Evolutionary conservation across 2,797 vertebrate species (phyloP), one percentile per base, ranked within the genome.

Genomic region (Acrossocheilus wenchowensis): DNA sequence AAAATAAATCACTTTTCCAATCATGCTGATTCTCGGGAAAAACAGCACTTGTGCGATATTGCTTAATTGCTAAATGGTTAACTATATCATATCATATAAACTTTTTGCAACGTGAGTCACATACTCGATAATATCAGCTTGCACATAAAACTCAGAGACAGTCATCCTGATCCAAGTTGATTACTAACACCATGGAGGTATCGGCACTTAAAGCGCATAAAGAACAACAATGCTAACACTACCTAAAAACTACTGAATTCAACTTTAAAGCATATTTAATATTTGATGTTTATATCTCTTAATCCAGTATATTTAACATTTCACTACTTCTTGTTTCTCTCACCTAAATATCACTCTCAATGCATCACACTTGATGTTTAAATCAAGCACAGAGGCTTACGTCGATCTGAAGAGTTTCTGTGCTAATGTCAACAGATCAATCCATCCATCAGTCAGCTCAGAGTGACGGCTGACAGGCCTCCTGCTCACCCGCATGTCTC

Each of bases 371-470:
- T 17, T 74, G n/a, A 84, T 80, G 75, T 74, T 66, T 68, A 84
- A 75, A 81, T 87, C 78, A 14, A 64, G 26, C 45, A 15, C 48
- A 4, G 26, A 54, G 9, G 48, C 23, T 41, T 26, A 50, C 0
- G 30, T 84, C 1, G 6, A 66, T 84, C 21, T 50, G 50, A 52
- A 50, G 57, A 62, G 30, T 52, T 78, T 77, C 68, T 3, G 17
- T 84, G 75, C 41, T 73, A 64, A 73, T 52, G 50, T 64, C 78
- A 62, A 23, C 41, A 82, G 72, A 88, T 50, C 72, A 89, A 82
- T 89, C 60, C 39, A 73, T 83, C 62, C 15, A 87, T 89, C 90
- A 86, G 89, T 89, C 87, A 81, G 36, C 34, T 77, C 54, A 36
- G 64, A 87, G 72, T 84, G 62, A 50, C 1, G 12, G 26, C 79